These are phyloP conservation scores for Anthopleura sola DNA, from an alignment of 64 coral and sea anemone genomes.

Conservation along the genomic window DNA sequence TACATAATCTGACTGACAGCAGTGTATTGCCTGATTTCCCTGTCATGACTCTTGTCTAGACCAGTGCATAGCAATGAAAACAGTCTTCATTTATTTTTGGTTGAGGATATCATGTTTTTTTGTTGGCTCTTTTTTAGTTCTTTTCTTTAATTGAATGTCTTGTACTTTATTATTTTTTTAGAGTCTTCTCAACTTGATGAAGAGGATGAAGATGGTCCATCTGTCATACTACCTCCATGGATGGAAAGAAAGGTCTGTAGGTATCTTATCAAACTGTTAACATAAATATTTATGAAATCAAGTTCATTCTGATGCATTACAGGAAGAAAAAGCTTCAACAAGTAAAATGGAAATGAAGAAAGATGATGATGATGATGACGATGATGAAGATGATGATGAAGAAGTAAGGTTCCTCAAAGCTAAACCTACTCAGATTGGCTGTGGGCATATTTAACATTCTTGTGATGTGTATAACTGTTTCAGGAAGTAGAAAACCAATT, in stretches of 20 bases:
- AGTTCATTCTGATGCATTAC: neutral
- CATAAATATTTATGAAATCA: neutral
- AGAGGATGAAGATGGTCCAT: conserved; percentile 70
- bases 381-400: conserved; percentile 32
- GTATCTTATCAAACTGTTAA: neutral
- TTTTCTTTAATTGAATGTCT: neutral
- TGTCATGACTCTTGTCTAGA: too few relatives aligned
- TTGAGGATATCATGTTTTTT: neutral
- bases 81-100: too few relatives aligned
- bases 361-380: conserved; percentile 37
- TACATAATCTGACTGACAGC: too few relatives aligned
- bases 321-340: conserved; percentile 22
- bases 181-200: conserved; percentile 11
- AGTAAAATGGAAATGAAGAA: conserved; percentile 17
- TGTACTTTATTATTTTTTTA: neutral
- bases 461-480: neutral
- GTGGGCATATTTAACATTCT: neutral
- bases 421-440: too few relatives aligned
- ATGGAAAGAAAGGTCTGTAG: neutral
- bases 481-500: conserved; percentile 63
- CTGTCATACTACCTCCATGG: conserved; percentile 86
- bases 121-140: neutral
- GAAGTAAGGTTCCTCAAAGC: neutral
- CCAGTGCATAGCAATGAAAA: too few relatives aligned
- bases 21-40: too few relatives aligned